phyloP scores from a whole-genome alignment of 53 echinoderm and acorn worm genomes.

The Arbacia lixula region DNA sequence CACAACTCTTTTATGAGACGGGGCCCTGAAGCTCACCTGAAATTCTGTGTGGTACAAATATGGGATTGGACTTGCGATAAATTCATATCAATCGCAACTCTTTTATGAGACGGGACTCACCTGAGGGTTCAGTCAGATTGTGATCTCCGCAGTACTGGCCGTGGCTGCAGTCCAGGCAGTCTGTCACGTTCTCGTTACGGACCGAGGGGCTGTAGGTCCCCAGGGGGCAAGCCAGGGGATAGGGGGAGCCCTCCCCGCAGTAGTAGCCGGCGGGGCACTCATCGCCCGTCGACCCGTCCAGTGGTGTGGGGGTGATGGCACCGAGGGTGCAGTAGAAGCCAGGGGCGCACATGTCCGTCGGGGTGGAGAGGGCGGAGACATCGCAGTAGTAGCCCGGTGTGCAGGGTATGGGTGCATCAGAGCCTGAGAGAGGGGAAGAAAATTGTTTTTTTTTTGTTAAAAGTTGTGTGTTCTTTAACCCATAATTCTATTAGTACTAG shows the following conservation, averaged over 20 bases:
- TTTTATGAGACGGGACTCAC: constrained; percentile 60
- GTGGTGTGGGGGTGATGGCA: constrained; percentile 78
- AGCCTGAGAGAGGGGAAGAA: constrained; percentile 54
- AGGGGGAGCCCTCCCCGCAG: constrained; percentile 80
- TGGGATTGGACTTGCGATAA: too few relatives aligned
- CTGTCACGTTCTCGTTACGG: constrained; percentile 81
- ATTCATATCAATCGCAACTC: too few relatives aligned
- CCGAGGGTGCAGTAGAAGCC: constrained; percentile 93
- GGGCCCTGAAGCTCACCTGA: too few relatives aligned
- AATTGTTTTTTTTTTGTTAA: too few relatives aligned
- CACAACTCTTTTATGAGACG: too few relatives aligned
- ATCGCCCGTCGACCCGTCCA: constrained; percentile 85
- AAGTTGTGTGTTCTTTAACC: too few relatives aligned
- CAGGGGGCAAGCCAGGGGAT: constrained; percentile 78
- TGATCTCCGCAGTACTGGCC: constrained; percentile 96
- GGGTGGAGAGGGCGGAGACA: constrained; percentile 73
- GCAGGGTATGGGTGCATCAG: constrained; percentile 79
- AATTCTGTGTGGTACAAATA: too few relatives aligned
- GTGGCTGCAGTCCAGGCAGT: constrained; percentile 79
- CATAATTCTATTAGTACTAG: too few relatives aligned
- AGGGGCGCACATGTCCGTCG: constrained; percentile 76
- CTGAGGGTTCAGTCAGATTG: constrained; percentile 87
- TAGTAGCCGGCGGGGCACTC: constrained; percentile 93
- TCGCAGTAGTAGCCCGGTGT: constrained; percentile 94
- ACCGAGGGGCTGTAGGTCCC: constrained; percentile 83